A percentile compares a stretch with the other conserved stretches of the same genome.
phyloP scores from a whole-genome alignment of 2,888 invertebrate species.

The Maniola hyperantus region DNA sequence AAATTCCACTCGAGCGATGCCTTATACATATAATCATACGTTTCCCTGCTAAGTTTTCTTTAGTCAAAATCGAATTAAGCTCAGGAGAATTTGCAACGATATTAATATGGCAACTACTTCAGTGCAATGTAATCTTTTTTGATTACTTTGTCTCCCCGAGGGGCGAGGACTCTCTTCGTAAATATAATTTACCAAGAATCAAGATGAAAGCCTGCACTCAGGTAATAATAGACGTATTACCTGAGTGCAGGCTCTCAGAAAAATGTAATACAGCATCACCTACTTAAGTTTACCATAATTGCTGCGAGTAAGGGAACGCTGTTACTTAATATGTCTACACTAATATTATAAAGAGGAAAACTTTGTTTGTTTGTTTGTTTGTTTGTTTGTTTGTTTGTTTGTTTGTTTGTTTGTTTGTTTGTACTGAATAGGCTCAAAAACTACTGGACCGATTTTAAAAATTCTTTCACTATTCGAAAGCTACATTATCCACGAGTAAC shows the following conservation, averaged over 20 bases:
- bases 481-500: too few species aligned
- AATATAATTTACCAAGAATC: neutral
- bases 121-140: conserved; percentile 2
- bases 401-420: too few species aligned
- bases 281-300: neutral
- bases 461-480: too few species aligned
- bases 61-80: neutral
- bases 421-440: too few species aligned
- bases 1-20: too few species aligned
- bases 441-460: too few species aligned
- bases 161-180: neutral
- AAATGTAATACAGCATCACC: neutral
- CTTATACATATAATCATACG: too few species aligned
- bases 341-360: too few species aligned
- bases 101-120: neutral
- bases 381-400: too few species aligned
- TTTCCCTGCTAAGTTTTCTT: neutral
- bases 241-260: neutral
- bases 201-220: neutral
- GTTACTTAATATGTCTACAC: too few species aligned
- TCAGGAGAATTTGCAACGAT: neutral
- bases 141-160: conserved; percentile 7
- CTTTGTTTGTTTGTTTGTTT: too few species aligned
- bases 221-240: neutral
- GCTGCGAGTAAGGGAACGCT: too few species aligned